Conservation (phyloP, 2,888 invertebrate species). For the Metalampra italica region DNA sequence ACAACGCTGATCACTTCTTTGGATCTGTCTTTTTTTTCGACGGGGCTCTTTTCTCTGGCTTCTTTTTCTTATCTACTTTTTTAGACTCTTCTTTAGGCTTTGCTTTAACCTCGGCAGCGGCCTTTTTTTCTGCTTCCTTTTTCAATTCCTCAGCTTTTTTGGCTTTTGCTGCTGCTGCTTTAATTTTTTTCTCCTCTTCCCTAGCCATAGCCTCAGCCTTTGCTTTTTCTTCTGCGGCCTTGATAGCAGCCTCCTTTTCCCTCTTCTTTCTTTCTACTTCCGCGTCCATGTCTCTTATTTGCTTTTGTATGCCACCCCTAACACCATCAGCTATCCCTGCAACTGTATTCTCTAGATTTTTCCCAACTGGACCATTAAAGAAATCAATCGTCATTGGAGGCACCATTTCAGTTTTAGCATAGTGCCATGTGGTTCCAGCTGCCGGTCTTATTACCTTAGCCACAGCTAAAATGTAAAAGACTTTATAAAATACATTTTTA, state of each 20-base stretch:
- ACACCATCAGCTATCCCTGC: conserved; percentile 27
- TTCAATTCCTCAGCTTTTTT: conserved; percentile 16
- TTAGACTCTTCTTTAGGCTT: conserved; percentile 12
- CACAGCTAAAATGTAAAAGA: conserved; percentile 40
- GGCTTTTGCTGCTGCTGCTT: conserved; percentile 21
- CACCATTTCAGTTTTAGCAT: conserved; percentile 57
- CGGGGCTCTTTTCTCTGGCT: conserved; percentile 3
- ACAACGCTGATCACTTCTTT: conserved; percentile 12
- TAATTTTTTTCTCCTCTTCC: conserved; percentile 25
- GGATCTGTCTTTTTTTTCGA: conserved; percentile 16
- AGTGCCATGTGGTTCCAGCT: conserved; percentile 46
- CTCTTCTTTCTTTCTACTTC: conserved; percentile 28
- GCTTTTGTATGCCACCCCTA: conserved; percentile 27
- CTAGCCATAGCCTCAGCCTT: conserved; percentile 34
- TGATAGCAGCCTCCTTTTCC: conserved; percentile 36
- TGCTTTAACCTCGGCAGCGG: conserved; percentile 10
- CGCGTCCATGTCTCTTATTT: conserved; percentile 40
- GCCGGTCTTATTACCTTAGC: conserved; percentile 32
- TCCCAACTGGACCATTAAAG: conserved; percentile 42
- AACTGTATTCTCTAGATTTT: conserved; percentile 36
- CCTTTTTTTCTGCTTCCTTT: conserved; percentile 22
- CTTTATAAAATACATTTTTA: background rate
- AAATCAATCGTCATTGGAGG: conserved; percentile 50
- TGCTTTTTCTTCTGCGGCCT: conserved; percentile 36
- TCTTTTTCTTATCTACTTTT: conserved; percentile 23